Evolutionary conservation across 2,888 invertebrate species (phyloP), one percentile per base, ranked within the genome.

Genomic region (Calameuta filiformis): DNA sequence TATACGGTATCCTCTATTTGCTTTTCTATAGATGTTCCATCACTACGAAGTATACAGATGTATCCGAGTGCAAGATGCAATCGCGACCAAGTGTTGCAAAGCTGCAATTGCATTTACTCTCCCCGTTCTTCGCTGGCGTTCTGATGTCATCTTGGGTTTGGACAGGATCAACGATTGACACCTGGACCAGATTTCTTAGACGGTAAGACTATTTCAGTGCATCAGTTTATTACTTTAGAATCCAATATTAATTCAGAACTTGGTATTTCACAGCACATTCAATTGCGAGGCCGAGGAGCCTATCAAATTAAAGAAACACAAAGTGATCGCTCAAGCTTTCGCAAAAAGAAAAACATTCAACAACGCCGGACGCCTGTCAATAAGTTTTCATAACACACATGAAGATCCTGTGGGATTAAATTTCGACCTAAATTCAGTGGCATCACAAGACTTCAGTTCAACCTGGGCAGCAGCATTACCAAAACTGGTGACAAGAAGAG

Each of bases 111-210:
- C 97, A 98, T 86, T 92, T 98, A 85, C 92, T 98, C 80, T 95
- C 96, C 77, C 94, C 96, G 82, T 98, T 98, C 92, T 95, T 96
- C 83, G 95, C 96, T 69, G 98, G 98, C 71, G 94, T 97, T 81
- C 94, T 96, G 37, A 97, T 98, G 96, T 97, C 98, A 4, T 97
- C 97, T 0, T 98, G 98, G 98, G 96, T 97, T 40, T 98, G 98
- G 98, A 98, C 97, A 11, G 94, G 94, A 34, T 95, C 97, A 69
- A 97, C 98, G 9, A 91, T 96, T 11, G 95, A 96, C 84, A 95
- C 96, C 23, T 99, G 98, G 98, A 94, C 95, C 81, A 94, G 97
- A 78, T 97, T 96, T 91, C 92, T 97, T 79, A 94, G 95, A 89
- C 96, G 96, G 97, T 97, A 92, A 88, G 82, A 79, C 73, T 69